Evolutionary conservation across 2,888 invertebrate genomes (phyloP).

Genomic region (Diploptera punctata): DNA sequence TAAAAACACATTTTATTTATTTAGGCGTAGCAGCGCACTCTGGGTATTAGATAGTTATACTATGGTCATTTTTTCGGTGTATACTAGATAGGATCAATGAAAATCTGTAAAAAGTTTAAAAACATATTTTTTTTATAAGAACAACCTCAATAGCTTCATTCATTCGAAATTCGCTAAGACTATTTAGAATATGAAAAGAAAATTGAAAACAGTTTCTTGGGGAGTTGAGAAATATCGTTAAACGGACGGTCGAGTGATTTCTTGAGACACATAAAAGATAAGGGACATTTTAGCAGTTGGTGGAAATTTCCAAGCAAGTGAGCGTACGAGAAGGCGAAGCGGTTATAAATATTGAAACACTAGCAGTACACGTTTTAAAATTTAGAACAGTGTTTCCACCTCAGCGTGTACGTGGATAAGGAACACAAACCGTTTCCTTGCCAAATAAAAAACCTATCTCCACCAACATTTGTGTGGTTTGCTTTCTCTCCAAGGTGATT

Average conservation of each 20-base stretch:
- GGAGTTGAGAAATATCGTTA: background rate
- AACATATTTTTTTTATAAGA: no score
- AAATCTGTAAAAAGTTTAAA: no score
- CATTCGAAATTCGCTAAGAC: no score
- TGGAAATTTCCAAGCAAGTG: constrained; percentile 11
- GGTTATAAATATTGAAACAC: constrained; percentile 16
- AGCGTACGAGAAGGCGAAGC: background rate
- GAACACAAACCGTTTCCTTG: constrained; percentile 9
- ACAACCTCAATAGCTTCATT: no score
- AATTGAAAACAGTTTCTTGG: no score
- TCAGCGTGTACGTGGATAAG: constrained; percentile 15
- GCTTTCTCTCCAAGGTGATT: background rate
- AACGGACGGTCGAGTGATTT: constrained; percentile 6
- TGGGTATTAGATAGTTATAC: no score
- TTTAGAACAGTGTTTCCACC: constrained; percentile 17
- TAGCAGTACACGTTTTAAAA: background rate
- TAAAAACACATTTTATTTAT: no score
- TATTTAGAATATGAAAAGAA: no score
- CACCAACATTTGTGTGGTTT: background rate
- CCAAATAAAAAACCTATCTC: background rate
- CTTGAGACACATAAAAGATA: background rate
- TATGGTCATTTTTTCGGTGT: no score
- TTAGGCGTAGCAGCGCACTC: no score
- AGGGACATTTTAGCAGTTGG: background rate
- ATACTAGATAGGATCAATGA: no score